Evolutionary conservation across 2,113 vertebrate species (phyloP), one percentile per base, ranked within the genome.

Genomic region (Anolis sagrei): DNA sequence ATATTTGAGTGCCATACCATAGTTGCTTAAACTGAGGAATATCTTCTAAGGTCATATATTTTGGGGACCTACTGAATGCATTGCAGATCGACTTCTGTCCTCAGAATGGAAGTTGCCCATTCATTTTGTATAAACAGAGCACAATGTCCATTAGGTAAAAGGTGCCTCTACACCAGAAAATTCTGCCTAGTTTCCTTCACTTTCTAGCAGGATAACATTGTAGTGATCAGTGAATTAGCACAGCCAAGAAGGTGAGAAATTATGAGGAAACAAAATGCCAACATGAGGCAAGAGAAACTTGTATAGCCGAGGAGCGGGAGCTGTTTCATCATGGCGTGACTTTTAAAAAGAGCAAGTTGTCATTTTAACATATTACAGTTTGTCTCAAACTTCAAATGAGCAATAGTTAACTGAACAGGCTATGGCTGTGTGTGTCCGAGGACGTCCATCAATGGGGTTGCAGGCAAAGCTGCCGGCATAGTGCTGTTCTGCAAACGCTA

Each of bases 331-430:
- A 74, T 14, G 14, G 39, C 29, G 69, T 86, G 84, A 80, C 84
- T 86, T 86, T 86, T 74, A 32, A 80, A 86, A 86, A 86, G 84
- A 86, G 77, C 84, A 75, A 74, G 84, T 49, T 86, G 84, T 86
- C 84, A 86, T 25, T 49, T 73, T 86, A 86, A 86, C 84, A 74
- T 86, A 86, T 64, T 86, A 49, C 69, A 74, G 84, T 86, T 80
- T 86, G 69, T 86, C 84, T 80, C 70, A 4, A 66, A 32, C 77
- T 74, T 86, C 84, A 86, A 36, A 74, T 74, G 84, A 86, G 84
- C 84, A 80, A 86, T 86, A 74, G 84, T 80, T 86, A 86, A 86
- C 84, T 80, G 64, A 74, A 80, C 69, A 36, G 29, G 77, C 77
- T 73, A 36, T 70, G 32, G 68, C 68, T 32, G n/a, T 64, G 39